These are phyloP conservation scores for Nannospalax galili DNA, from an alignment of 2,113 vertebrate species.

Conservation along the genomic window DNA sequence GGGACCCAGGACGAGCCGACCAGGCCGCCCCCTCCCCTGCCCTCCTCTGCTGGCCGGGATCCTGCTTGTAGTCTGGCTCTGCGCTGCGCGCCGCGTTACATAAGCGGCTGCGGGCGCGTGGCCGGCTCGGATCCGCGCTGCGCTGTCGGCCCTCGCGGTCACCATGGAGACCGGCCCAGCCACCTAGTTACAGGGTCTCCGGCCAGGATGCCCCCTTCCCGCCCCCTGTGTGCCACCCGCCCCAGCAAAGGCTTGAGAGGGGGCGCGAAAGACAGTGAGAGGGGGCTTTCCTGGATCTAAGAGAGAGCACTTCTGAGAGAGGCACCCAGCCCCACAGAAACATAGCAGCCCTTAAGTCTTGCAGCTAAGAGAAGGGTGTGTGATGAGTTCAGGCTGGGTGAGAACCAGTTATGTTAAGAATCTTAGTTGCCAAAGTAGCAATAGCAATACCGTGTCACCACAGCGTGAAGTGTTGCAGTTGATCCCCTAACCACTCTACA, in stretches of 20 bases:
- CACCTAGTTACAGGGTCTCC: slow-evolving; percentile 59
- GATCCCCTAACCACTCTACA: neutral
- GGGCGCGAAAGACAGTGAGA: neutral
- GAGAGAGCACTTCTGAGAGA: neutral
- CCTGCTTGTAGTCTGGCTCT: slow-evolving; percentile 25
- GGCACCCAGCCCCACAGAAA: neutral
- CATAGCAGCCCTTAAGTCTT: neutral
- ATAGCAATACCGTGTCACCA: neutral
- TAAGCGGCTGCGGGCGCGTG: slow-evolving; percentile 85
- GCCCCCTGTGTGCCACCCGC: too few relatives aligned
- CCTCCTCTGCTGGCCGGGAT: neutral
- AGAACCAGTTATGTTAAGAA: neutral
- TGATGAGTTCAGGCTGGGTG: neutral
- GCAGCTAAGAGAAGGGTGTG: neutral
- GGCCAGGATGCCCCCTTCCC: neutral
- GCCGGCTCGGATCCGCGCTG: slow-evolving; percentile 69
- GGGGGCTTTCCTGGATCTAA: neutral
- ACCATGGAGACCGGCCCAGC: slow-evolving; percentile 85
- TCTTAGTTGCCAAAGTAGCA: neutral
- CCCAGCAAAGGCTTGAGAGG: neutral
- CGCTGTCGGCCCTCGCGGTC: slow-evolving; percentile 80
- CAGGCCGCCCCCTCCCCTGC: slow-evolving; percentile 53
- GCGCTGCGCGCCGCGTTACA: slow-evolving; percentile 83
- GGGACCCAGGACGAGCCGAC: slow-evolving; percentile 8
- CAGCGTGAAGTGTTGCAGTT: neutral